These are phyloP conservation scores for Microhierax caerulescens DNA, from an alignment of 2,797 vertebrate species.

Conservation along the genomic window DNA sequence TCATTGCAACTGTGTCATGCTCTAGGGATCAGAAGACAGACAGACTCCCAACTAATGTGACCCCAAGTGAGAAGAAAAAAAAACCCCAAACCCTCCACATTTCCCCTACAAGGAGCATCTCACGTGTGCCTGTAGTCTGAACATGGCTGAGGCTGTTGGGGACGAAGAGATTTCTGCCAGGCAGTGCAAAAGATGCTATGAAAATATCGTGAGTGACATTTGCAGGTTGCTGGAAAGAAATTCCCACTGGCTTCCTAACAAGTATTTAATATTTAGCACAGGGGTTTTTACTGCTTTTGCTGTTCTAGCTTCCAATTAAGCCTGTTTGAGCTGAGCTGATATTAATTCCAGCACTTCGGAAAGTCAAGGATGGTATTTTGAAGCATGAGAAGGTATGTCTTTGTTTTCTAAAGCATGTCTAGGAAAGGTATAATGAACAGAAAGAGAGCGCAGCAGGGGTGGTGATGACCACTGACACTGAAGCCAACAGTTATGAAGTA, in stretches of 20 bases:
- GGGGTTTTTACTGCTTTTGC: neutral
- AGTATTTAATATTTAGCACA: neutral
- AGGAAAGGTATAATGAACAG: neutral
- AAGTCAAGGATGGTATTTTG: neutral
- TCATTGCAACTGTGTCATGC: neutral
- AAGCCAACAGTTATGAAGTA: neutral
- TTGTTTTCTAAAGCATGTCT: neutral
- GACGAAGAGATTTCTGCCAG: neutral
- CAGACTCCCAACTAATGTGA: neutral
- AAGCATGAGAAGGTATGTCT: neutral
- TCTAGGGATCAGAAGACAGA: neutral
- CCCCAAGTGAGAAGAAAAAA: neutral
- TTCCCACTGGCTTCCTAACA: neutral
- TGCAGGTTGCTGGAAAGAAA: conserved; percentile 1
- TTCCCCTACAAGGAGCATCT: neutral
- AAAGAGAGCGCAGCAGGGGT: neutral
- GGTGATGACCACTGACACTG: neutral
- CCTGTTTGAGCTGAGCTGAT: neutral
- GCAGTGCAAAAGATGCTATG: neutral
- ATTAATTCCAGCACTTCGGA: neutral
- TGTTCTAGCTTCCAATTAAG: neutral
- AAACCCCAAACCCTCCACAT: neutral
- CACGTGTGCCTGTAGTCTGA: neutral
- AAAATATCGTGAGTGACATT: neutral
- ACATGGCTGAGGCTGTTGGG: neutral